Conservation (phyloP, 2,113 vertebrate genomes). For the Tupaia chinensis region DNA sequence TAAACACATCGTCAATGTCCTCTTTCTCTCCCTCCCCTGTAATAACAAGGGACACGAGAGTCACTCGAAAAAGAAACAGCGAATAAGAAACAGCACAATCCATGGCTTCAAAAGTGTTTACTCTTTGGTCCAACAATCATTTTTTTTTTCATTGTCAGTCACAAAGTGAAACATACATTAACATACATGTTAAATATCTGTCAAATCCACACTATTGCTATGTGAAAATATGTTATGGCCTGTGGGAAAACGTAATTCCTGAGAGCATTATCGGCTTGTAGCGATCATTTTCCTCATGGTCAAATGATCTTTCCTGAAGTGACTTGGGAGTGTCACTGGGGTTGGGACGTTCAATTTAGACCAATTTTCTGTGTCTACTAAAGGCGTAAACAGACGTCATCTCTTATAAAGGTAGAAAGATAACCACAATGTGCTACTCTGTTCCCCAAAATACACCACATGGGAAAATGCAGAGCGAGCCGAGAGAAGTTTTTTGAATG, state of each 20-base stretch:
- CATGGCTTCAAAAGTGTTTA: slow-evolving; percentile 56
- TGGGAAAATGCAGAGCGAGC: neutral
- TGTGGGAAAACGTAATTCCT: slow-evolving; percentile 61
- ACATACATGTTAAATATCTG: slow-evolving; percentile 51
- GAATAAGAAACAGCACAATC: slow-evolving; percentile 8
- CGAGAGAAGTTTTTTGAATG: neutral
- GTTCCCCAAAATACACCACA: neutral
- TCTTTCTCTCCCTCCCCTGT: neutral
- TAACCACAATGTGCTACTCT: neutral
- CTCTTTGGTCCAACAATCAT: slow-evolving; percentile 56
- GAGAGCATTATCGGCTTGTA: neutral
- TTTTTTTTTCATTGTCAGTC: slow-evolving; percentile 18
- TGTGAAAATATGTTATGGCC: slow-evolving; percentile 45
- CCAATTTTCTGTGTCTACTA: slow-evolving; percentile 24
- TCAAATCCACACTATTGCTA: slow-evolving; percentile 48
- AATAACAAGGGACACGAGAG: neutral
- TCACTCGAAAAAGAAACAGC: neutral
- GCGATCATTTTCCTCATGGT: neutral
- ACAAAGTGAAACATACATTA: slow-evolving; percentile 32
- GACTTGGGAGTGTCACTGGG: slow-evolving; percentile 57
- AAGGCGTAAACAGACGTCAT: slow-evolving; percentile 24
- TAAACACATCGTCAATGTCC: slow-evolving; percentile 5
- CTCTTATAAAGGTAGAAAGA: slow-evolving; percentile 51
- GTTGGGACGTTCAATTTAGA: neutral
- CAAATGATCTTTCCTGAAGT: slow-evolving; percentile 24